Conservation (phyloP, 2,797 vertebrate genomes). For the Linurgus olivaceus region DNA sequence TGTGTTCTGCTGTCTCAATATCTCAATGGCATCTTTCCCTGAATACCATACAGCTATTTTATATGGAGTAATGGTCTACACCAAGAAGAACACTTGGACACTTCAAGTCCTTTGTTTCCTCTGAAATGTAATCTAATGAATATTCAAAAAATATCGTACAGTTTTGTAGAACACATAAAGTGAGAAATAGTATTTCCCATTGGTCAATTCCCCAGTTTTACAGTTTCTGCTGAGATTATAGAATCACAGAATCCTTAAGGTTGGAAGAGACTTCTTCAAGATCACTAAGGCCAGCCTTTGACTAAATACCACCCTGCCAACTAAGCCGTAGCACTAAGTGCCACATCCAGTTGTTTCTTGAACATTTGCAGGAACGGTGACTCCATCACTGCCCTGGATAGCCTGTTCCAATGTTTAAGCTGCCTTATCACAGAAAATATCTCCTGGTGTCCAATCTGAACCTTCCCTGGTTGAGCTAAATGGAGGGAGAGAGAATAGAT, state of each 20-base stretch:
- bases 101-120: not conserved
- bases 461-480: not conserved
- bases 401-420: not conserved
- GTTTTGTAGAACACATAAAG: not conserved
- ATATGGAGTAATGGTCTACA: not conserved
- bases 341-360: not conserved
- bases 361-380: not conserved
- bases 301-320: not conserved
- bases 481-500: accelerated
- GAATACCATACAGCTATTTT: not conserved
- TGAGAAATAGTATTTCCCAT: not conserved
- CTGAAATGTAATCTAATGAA: not conserved
- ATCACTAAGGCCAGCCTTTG: not conserved
- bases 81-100: not conserved
- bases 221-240: not conserved
- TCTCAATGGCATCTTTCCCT: not conserved
- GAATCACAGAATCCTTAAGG: not conserved
- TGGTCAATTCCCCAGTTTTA: not conserved
- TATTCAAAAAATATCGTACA: not conserved
- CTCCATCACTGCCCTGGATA: not conserved
- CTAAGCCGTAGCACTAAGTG: accelerated
- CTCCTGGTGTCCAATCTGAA: not conserved
- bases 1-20: not conserved
- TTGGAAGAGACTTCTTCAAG: not conserved
- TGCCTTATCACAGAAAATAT: not conserved